These are phyloP conservation scores for Mycetomoellerius zeteki DNA, from an alignment of 1,140 invertebrate genomes.

Conservation along the genomic window DNA sequence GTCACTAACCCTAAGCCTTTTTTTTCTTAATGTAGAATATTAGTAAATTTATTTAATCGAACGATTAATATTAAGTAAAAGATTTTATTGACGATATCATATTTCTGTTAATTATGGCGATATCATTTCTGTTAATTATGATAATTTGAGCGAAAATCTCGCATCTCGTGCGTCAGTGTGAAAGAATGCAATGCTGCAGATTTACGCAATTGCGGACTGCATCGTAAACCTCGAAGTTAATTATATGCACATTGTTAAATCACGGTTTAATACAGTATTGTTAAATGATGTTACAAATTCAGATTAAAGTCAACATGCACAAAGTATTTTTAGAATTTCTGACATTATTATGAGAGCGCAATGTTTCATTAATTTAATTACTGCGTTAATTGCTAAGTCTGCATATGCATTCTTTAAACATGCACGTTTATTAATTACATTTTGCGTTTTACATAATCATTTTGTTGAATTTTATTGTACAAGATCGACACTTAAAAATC, in stretches of 20 bases:
- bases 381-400: conserved; percentile 38
- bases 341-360: conserved; percentile 42
- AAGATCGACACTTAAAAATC: conserved; percentile 41
- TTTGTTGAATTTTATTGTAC: conserved; percentile 28
- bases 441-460: conserved; percentile 39
- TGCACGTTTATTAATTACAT: conserved; percentile 53
- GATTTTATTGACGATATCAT: background rate
- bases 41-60: conserved; percentile 8
- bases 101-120: background rate
- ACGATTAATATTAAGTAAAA: background rate
- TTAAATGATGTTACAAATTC: conserved; percentile 52
- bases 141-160: conserved; percentile 15
- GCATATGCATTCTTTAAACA: conserved; percentile 41
- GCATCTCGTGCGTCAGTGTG: background rate
- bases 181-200: background rate
- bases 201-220: conserved; percentile 21
- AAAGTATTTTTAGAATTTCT: conserved; percentile 49
- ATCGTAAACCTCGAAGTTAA: conserved; percentile 48
- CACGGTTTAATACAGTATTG: conserved; percentile 17
- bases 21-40: background rate
- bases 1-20: too few relatives aligned
- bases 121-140: background rate
- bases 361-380: conserved; percentile 58
- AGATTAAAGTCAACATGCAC: conserved; percentile 41
- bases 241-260: conserved; percentile 46